Base-by-base conservation (phyloP, 2,888 invertebrate species). In the Scaptomyza polygonia region DNA sequence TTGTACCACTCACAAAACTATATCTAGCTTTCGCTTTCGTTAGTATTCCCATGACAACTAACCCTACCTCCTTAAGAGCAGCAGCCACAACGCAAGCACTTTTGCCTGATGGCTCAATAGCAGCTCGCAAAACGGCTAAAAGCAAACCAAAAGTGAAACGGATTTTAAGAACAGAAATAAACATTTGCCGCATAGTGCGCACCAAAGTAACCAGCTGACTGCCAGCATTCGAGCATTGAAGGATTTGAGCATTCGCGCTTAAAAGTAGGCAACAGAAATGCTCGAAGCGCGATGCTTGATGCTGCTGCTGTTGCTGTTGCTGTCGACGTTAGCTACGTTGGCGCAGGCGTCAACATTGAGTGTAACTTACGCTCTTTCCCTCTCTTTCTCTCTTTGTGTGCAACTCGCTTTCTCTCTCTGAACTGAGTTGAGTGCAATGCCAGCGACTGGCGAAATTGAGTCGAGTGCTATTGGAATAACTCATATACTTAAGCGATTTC, bases 401-500 rank as follows among this genome's bases (percentile, higher is more conserved):
- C 45, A 49, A 29, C 53, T 54, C 70, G 51, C 67, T 56, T 52
- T 42, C 48, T 39, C 49, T 57, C 45, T 32, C 8, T 16, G 16
- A 29, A 16, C 16, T 48, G 47, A 48, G 48, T 32, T 32, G 48
- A 32, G 48, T 78, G 74, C 14, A 59, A 61, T 30, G 42, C 40
- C 14, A 36, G 52, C 40, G 39, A 52, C 34, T 72, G n/a, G 42
- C 44, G 58, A 53, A 58, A 57, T 48, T 69, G 77, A 69, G 77
- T 80, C 40, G 77, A 58, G 77, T 64, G 53, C 0, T 45, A 68
- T 45, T 16, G 39, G 39, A 9, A 12, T 4, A 44, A 9, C 39
- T 65, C 81, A 81, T 81, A 16, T 81, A 81, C 87, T 63, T 70
- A 27, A 34, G 29, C 53, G 71, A 86, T 86, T 82, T 82, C 82